These are phyloP conservation scores for Tenebrio molitor DNA, from an alignment of 1,140 invertebrate genomes.

Conservation along the genomic window DNA sequence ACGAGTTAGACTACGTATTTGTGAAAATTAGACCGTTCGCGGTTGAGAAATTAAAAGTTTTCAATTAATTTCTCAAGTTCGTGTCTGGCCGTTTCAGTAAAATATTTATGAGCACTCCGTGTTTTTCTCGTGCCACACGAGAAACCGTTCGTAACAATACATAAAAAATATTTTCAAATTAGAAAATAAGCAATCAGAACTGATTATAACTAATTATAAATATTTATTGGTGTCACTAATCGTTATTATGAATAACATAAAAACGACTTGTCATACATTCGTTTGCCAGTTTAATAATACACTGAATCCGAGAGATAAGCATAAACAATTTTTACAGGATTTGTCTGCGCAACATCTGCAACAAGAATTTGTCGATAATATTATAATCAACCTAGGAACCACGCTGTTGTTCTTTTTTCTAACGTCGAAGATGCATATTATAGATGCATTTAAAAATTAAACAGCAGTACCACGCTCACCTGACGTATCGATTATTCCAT, in stretches of 20 bases:
- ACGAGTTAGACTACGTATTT: neutral
- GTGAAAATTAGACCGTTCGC: conserved; percentile 12
- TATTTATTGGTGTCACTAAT: conserved; percentile 38
- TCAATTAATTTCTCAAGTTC: neutral
- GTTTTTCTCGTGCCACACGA: no score
- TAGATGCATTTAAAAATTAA: no score
- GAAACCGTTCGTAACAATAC: neutral
- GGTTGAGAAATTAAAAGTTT: conserved; percentile 21
- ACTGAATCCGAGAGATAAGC: neutral
- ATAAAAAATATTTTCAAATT: conserved; percentile 26
- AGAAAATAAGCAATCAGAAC: conserved; percentile 1
- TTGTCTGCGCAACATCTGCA: conserved; percentile 18
- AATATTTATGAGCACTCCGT: no score
- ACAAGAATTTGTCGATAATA: conserved; percentile 16
- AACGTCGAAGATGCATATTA: no score
- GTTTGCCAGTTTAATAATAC: conserved; percentile 14
- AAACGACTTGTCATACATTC: conserved; percentile 8
- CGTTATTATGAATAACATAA: conserved; percentile 8
- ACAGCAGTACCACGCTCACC: no score
- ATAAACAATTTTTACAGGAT: conserved; percentile 10
- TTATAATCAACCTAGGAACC: conserved; percentile 25
- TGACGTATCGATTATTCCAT: no score
- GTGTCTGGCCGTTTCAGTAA: neutral
- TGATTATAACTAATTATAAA: conserved; percentile 24
- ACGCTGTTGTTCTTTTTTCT: no score